A percentile compares a stretch with the other conserved stretches of the same genome.
Conservation (phyloP, 1,140 invertebrate genomes). For the Manduca sexta region DNA sequence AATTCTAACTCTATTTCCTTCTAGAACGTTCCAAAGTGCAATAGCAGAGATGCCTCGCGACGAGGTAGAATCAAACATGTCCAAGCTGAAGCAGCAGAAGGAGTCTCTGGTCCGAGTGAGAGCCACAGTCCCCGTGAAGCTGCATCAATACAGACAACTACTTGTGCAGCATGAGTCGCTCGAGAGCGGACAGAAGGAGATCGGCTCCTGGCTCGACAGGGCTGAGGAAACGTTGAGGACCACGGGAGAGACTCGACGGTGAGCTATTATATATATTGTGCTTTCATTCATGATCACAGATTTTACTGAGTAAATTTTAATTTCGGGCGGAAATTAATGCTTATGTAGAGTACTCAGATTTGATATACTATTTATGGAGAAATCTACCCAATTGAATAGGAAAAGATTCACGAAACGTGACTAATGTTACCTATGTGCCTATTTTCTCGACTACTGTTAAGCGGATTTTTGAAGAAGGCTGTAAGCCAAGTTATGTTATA, state of each 20-base stretch:
- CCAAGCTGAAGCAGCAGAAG: slow-evolving; percentile 90
- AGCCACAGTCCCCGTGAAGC: slow-evolving; percentile 84
- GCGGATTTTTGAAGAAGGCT: too few species aligned
- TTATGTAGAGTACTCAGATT: too few species aligned
- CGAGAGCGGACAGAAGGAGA: slow-evolving; percentile 89
- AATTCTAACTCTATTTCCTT: slow-evolving; percentile 2
- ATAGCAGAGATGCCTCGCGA: slow-evolving; percentile 93
- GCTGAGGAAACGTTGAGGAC: slow-evolving; percentile 82
- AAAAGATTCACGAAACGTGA: too few species aligned
- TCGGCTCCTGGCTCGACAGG: slow-evolving; percentile 88
- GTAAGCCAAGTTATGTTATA: background rate
- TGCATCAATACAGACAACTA: slow-evolving; percentile 87
- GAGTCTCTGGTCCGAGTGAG: slow-evolving; percentile 88
- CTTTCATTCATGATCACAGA: too few species aligned
- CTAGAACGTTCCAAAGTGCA: slow-evolving; percentile 88
- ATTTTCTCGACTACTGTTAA: too few species aligned
- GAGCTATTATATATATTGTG: slow-evolving; percentile 8
- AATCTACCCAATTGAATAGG: too few species aligned
- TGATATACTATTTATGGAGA: too few species aligned
- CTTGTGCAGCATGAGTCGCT: slow-evolving; percentile 92
- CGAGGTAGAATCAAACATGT: slow-evolving; percentile 93
- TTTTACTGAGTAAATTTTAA: too few species aligned
- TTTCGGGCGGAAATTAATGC: too few species aligned
- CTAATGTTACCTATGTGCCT: too few species aligned
- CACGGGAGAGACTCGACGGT: slow-evolving; percentile 43